Conservation (phyloP, 2,888 invertebrate species). For the Agonopterix alstromeriana region DNA sequence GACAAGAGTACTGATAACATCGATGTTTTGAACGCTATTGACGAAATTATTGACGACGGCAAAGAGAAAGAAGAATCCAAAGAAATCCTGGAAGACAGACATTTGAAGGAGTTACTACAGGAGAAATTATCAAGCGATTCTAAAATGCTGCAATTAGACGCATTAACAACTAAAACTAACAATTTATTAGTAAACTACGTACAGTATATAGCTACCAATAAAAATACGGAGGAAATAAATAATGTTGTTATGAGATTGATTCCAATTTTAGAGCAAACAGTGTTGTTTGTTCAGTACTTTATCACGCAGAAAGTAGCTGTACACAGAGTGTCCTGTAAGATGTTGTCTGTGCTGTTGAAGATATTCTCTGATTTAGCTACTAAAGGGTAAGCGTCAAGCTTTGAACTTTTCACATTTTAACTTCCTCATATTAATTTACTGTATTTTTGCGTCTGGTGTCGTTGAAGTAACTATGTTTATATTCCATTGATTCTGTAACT, state of each 20-base stretch:
- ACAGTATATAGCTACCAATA: conserved; percentile 43
- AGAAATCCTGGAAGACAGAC: conserved; percentile 76
- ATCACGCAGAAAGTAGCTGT: conserved; percentile 86
- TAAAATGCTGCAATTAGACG: conserved; percentile 73
- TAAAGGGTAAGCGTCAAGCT: conserved; percentile 71
- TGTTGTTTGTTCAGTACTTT: conserved; percentile 85
- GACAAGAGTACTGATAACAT: conserved; percentile 30
- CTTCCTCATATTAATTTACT: too few relatives aligned
- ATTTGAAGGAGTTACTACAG: conserved; percentile 81
- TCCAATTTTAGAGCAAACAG: conserved; percentile 87
- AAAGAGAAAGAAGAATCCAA: conserved; percentile 58
- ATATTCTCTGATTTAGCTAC: conserved; percentile 89
- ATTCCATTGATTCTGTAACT: too few relatives aligned
- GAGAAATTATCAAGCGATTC: conserved; percentile 80
- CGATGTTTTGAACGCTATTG: conserved; percentile 51
- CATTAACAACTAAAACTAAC: conserved; percentile 52
- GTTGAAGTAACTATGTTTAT: too few relatives aligned
- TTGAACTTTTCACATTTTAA: too few relatives aligned
- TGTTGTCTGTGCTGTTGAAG: conserved; percentile 87
- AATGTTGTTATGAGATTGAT: conserved; percentile 63
- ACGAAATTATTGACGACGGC: conserved; percentile 49
- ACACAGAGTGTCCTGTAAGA: conserved; percentile 88
- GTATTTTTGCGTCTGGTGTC: too few relatives aligned
- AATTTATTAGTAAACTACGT: conserved; percentile 57
- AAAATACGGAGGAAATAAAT: conserved; percentile 31